Conservation (phyloP, 2,888 invertebrate genomes). For the Temnothorax ravouxi region DNA sequence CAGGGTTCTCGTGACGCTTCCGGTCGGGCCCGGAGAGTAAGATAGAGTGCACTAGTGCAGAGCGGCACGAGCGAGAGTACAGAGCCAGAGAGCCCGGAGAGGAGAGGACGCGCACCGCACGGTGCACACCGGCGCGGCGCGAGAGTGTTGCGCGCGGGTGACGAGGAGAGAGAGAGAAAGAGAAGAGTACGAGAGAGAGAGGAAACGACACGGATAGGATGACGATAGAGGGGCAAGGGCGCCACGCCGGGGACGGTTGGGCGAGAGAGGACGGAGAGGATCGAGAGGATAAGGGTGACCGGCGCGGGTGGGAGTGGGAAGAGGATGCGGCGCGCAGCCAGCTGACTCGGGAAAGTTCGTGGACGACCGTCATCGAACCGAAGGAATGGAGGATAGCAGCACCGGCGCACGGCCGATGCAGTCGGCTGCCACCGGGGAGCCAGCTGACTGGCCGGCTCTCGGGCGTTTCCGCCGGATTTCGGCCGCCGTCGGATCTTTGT, state of each 20-base stretch:
- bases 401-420: conserved; percentile 69
- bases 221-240: conserved; percentile 28
- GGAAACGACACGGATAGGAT: conserved; percentile 40
- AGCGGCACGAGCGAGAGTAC: background rate
- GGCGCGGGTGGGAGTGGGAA: background rate
- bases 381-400: conserved; percentile 54
- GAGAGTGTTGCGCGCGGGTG: conserved; percentile 1
- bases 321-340: conserved; percentile 64
- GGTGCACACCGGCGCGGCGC: background rate
- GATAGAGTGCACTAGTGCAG: conserved; percentile 24
- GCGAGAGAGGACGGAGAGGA: background rate
- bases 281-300: background rate
- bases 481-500: conserved; percentile 82
- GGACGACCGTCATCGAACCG: conserved; percentile 71
- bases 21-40: conserved; percentile 44
- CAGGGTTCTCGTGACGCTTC: conserved; percentile 44
- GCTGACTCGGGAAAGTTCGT: conserved; percentile 80
- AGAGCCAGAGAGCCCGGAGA: background rate
- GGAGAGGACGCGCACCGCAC: conserved; percentile 8
- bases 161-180: conserved; percentile 16
- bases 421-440: conserved; percentile 71
- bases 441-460: conserved; percentile 82
- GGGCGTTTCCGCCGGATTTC: conserved; percentile 73
- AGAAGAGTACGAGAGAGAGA: background rate
- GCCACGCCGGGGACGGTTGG: conserved; percentile 23